Percentiles rank a stretch among this genome's conserved stretches.
These are phyloP conservation scores for Busseola fusca DNA, from an alignment of 2,888 invertebrate species.

Conservation along the genomic window DNA sequence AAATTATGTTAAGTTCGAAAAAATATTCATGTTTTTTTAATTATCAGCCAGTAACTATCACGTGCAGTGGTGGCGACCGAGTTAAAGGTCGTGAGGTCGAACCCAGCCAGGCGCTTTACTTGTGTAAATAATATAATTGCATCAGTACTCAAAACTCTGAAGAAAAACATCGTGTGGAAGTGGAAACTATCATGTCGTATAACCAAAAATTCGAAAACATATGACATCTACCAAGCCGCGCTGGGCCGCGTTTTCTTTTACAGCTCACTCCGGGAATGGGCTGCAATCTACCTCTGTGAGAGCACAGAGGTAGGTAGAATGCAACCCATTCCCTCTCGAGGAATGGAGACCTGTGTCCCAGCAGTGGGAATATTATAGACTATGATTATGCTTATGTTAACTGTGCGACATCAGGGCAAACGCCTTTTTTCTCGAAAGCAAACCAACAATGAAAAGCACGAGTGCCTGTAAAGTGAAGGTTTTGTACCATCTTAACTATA, in stretches of 20 bases:
- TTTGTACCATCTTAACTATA: background rate
- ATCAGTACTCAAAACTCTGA: background rate
- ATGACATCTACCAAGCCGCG: background rate
- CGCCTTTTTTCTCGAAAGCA: background rate
- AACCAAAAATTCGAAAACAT: background rate
- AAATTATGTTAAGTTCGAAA: conserved; percentile 28
- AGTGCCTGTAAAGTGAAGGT: background rate
- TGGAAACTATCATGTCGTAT: background rate
- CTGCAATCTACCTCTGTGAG: no score
- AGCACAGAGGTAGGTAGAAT: no score
- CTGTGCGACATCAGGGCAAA: background rate
- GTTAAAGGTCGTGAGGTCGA: background rate
- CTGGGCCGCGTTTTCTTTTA: no score
- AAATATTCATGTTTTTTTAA: conserved; percentile 4
- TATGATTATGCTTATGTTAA: background rate
- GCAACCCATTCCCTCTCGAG: background rate
- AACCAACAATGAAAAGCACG: background rate
- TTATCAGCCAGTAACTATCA: background rate
- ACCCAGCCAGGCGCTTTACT: background rate
- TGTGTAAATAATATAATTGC: background rate
- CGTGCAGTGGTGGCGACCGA: background rate
- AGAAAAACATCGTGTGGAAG: background rate
- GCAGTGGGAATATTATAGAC: background rate
- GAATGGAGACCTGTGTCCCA: background rate
- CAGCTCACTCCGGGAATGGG: no score